Evolutionary conservation across 2,888 invertebrate genomes (phyloP), one percentile per base, ranked within the genome.

Genomic region (Sinotaia quadrata): DNA sequence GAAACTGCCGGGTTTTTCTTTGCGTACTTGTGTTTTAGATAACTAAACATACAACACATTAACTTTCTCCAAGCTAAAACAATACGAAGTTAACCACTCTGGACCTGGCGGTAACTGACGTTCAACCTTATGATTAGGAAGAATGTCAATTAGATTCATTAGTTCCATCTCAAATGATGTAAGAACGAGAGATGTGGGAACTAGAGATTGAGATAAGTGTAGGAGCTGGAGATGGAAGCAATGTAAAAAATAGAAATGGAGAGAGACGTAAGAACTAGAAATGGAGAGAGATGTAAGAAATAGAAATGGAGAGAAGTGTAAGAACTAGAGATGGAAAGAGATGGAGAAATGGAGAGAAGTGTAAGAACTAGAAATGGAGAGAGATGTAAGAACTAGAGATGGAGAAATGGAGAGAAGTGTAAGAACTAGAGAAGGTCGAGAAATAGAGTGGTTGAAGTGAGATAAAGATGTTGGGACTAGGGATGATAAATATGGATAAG

Each of bases 241-340:
- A n/a, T n/a, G 49, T 15, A 37, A 10, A 10, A 49, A 31, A 10
- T 4, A 49, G 33, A 5, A 27, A 27, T 44, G n/a, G 47, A 12
- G 31, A 31, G 5, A 15, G 33, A 4, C 7, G 59, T 1, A 59
- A 27, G 47, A 37, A 37, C 29, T 44, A 60, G 61, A 37, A 29
- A 41, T 44, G 52, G 52, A 24, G 47, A 47, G 44, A 63, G 24
- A n/a, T n/a, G 24, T 27, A 56, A 31, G 33, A 51, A 34, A 54
- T 52, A 24, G 49, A 31, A 27, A 21, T 24, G 24, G 29, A 54
- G 41, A 12, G 41, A 31, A 44, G 33, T 56, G 36, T 44, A 18
- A 41, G 27, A 29, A 29, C 29, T n/a, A 27, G 24, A 51, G 34
- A 62, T 33, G 52, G n/a, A 34, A 52, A 52, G n/a, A 34, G 62